Evolutionary conservation across 2,113 vertebrate genomes (phyloP).

Genomic region (Epinephelus lanceolatus): DNA sequence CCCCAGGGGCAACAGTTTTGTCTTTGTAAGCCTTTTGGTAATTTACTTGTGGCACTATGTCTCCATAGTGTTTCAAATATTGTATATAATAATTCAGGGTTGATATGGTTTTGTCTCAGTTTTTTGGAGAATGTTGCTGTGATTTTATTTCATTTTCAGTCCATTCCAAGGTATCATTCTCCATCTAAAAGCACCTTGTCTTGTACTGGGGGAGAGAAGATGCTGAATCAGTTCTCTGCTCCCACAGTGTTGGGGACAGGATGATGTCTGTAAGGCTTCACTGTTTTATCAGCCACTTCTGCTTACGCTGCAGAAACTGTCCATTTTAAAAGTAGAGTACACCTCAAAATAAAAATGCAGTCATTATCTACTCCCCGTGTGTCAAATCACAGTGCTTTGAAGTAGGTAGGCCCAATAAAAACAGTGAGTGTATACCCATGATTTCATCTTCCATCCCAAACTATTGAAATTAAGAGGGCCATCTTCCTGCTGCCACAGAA

Average conservation of each 20-base stretch:
- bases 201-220: not conserved
- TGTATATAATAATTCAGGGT: not conserved
- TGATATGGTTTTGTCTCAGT: not conserved
- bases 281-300: slow-evolving; percentile 20
- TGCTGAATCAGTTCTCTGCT: slow-evolving; percentile 35
- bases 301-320: slow-evolving; percentile 19
- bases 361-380: not conserved
- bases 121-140: not conserved
- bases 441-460: not conserved
- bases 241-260: not conserved
- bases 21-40: not conserved
- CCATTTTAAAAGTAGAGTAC: slow-evolving; percentile 22
- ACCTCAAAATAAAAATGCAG: slow-evolving; percentile 29
- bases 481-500: not conserved
- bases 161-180: not conserved
- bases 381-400: not conserved
- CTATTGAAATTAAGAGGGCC: not conserved
- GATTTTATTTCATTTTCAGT: slow-evolving; percentile 5
- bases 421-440: not conserved
- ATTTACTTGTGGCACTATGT: not conserved
- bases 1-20: not conserved
- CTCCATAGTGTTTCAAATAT: not conserved
- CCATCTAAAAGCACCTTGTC: not conserved
- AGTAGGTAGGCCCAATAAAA: not conserved
- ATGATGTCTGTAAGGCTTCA: slow-evolving; percentile 28